Base-by-base conservation (phyloP, 2,888 invertebrate species). In the Thera britannica region DNA sequence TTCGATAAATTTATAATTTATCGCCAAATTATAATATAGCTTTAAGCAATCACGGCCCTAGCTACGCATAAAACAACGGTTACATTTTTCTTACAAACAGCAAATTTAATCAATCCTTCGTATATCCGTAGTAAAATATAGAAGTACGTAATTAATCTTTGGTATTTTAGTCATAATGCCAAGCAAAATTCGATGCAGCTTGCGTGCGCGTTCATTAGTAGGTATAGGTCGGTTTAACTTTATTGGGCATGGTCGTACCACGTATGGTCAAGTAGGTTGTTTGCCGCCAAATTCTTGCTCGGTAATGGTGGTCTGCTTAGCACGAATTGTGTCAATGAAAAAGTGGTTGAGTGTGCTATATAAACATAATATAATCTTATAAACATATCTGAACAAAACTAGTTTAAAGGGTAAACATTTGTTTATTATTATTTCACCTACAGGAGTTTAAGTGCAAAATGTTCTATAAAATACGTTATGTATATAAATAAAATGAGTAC, bases 231-330 rank as follows among this genome's bases (percentile, higher is more conserved):
- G 38, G 62, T 57, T 52, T 52, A 48, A 52, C 66, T 58, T 48
- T 67, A 67, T 41, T 12, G 46, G 55, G 55, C 55, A 55, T 58
- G 57, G 41, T 12, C 51, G 11, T 58, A 35, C 23, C 36, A 41
- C 57, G 44, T 51, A 64, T 60, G 69, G 69, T 52, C 65, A 63
- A 56, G 69, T 62, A 65, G 41, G 69, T 65, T 62, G 68, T 59
- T 65, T 11, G 65, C 65, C 69, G 60, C 63, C 66, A 63, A 63
- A 63, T 63, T 57, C 58, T 58, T 34, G 54, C 54, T 60, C 57
- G 66, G 64, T 66, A 61, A 52, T 52, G 52, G 23, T 34, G 12
- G 44, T 46, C 34, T 9, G 7, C 58, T 51, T 44, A 44, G 11
- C 54, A 55, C 36, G 46, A 55, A 54, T 6, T 59, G 36, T 46